phyloP scores from a whole-genome alignment of 2,113 vertebrate genomes.

The Pseudorasbora parva region DNA sequence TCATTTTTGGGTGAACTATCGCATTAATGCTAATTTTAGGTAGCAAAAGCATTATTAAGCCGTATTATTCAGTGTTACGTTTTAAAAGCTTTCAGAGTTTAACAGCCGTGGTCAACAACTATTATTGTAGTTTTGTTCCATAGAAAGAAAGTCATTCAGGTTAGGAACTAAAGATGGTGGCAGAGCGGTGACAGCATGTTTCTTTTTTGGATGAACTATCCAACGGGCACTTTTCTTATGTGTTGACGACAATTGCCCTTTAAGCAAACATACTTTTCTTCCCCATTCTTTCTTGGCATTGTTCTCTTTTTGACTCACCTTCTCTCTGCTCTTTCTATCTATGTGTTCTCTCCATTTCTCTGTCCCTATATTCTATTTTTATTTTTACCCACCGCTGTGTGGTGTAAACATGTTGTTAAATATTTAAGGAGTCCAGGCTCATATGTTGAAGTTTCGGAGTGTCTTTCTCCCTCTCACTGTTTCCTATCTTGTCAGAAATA shows the following conservation, averaged over 20 bases:
- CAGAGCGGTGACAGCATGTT: not conserved
- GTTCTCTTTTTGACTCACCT: not conserved
- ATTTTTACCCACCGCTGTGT: not conserved
- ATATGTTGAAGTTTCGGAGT: slow-evolving; percentile 11
- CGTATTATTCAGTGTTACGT: no score
- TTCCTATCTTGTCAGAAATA: slow-evolving; percentile 32
- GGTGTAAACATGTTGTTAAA: slow-evolving; percentile 43
- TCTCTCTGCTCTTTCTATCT: not conserved
- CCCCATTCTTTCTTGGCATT: slow-evolving; percentile 1
- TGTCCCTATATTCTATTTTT: not conserved
- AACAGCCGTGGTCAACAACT: not conserved
- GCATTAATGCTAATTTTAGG: no score
- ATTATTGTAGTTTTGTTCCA: not conserved
- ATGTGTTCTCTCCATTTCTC: not conserved
- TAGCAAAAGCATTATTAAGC: no score
- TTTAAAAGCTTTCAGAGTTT: not conserved
- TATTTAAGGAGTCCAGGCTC: slow-evolving; percentile 38
- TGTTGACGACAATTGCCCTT: not conserved
- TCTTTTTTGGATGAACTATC: not conserved
- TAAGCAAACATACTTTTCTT: not conserved
- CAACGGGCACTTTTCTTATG: not conserved
- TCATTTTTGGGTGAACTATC: no score
- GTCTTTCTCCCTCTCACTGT: not conserved
- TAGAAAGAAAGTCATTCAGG: not conserved
- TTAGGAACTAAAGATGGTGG: not conserved